phyloP scores from a whole-genome alignment of 2,113 vertebrate species.

The Pollachius pollachius region DNA sequence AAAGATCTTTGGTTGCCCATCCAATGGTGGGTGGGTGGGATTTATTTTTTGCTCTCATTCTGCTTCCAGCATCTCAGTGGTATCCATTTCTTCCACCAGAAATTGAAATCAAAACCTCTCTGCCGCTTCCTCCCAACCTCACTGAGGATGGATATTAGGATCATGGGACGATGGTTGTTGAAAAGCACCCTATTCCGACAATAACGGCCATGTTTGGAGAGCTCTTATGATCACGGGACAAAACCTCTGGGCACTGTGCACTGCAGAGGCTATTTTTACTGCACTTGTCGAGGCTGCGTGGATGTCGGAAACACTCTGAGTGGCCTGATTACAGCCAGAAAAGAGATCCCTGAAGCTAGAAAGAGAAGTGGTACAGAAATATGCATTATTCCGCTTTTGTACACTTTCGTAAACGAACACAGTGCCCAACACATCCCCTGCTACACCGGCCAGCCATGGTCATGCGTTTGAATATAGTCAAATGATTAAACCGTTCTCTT shows the following conservation, averaged over 20 bases:
- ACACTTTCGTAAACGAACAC: not conserved
- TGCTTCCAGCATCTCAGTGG: not conserved
- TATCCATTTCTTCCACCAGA: not conserved
- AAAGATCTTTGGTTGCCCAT: slow-evolving; percentile 17
- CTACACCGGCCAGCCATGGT: no score
- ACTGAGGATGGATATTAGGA: slow-evolving; percentile 1
- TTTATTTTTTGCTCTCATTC: not conserved
- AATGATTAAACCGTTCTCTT: no score
- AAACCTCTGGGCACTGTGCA: slow-evolving; percentile 18
- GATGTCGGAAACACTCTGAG: slow-evolving; percentile 21
- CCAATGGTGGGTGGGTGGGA: slow-evolving; percentile 11
- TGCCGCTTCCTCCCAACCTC: not conserved
- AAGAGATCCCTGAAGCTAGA: slow-evolving; percentile 7
- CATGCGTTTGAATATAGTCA: no score
- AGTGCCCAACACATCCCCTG: no score
- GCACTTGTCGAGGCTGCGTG: slow-evolving; percentile 25
- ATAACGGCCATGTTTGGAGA: slow-evolving; percentile 26
- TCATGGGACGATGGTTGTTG: not conserved
- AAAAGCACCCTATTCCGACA: not conserved
- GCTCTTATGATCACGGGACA: slow-evolving; percentile 13
- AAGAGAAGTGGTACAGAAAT: not conserved
- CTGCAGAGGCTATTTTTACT: slow-evolving; percentile 34
- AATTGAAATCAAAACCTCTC: not conserved
- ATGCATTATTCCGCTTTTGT: not conserved
- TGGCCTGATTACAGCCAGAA: slow-evolving; percentile 5